Evolutionary conservation across 2,888 invertebrate genomes (phyloP).

Genomic region (Heliconius aoede): DNA sequence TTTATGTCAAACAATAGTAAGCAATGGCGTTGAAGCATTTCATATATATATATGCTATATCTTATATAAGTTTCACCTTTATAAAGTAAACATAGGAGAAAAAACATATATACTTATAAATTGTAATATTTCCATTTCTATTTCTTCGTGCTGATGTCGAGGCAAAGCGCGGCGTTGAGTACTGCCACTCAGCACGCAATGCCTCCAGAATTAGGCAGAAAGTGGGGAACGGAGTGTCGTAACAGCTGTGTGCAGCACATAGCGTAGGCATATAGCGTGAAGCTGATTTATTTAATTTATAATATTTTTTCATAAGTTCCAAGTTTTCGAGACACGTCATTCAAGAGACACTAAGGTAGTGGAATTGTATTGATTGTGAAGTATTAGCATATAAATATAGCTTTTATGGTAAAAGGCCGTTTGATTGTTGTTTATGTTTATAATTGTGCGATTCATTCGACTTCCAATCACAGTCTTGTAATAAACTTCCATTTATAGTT

Average conservation of each 20-base stretch:
- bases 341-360: constrained; percentile 19
- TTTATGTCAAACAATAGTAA: no score
- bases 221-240: no score
- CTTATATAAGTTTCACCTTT: no score
- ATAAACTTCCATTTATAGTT: constrained; percentile 6
- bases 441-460: constrained; percentile 21
- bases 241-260: no score
- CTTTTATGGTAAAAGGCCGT: constrained; percentile 39
- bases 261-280: no score
- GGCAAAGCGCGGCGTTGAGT: no score
- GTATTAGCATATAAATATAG: constrained; percentile 42
- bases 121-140: not conserved
- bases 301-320: not conserved
- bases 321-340: not conserved
- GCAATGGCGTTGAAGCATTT: no score
- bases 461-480: constrained; percentile 5
- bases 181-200: no score
- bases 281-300: no score
- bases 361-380: constrained; percentile 32
- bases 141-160: no score
- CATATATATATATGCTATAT: no score
- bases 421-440: constrained; percentile 40
- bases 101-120: not conserved
- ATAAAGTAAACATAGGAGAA: not conserved
- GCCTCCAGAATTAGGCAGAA: no score